Conservation (phyloP, 1,140 invertebrate genomes). For the Papilio machaon region DNA sequence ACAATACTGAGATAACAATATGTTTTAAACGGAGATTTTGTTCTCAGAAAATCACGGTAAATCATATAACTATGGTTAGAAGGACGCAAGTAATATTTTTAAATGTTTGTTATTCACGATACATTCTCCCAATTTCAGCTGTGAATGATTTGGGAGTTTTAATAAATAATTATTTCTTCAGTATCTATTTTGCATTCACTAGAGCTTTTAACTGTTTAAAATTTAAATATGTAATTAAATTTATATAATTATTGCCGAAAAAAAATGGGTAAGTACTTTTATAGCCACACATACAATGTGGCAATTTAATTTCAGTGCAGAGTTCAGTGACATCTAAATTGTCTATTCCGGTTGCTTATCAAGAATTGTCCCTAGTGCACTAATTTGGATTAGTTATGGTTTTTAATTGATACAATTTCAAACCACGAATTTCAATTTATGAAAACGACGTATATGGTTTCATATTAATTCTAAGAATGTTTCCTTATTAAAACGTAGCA, state of each 20-base stretch:
- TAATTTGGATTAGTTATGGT: neutral
- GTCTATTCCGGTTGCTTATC: constrained; percentile 3
- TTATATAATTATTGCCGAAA: too few species aligned
- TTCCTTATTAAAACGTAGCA: too few species aligned
- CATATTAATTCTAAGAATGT: too few species aligned
- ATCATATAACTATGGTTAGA: too few species aligned
- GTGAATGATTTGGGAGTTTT: neutral
- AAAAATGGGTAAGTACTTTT: neutral
- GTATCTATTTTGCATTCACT: neutral
- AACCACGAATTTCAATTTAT: neutral
- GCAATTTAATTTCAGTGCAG: neutral
- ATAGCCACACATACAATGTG: neutral
- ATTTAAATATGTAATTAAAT: too few species aligned
- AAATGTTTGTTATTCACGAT: neutral
- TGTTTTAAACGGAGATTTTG: neutral
- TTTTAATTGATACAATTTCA: neutral
- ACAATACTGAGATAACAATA: neutral
- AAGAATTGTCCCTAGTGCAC: neutral
- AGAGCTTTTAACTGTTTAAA: too few species aligned
- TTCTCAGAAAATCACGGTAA: too few species aligned
- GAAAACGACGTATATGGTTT: too few species aligned
- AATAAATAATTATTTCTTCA: too few species aligned
- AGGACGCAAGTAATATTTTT: too few species aligned
- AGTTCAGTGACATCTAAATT: constrained; percentile 8
- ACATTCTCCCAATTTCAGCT: neutral